Conservation (phyloP, 2,113 vertebrate genomes). For the Pithys albifrons region DNA sequence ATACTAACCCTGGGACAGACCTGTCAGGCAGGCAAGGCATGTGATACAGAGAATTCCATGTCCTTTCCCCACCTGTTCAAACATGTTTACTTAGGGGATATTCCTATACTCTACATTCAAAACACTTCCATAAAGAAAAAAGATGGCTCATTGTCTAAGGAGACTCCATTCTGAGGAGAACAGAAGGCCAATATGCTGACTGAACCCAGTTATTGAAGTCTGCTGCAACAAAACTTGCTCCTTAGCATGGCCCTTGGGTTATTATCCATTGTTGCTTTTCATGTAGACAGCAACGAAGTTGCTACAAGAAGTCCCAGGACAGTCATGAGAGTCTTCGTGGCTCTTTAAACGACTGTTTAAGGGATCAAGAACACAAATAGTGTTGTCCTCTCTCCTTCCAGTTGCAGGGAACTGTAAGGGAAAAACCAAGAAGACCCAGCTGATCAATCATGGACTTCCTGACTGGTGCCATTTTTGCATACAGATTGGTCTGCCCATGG, state of each 20-base stretch:
- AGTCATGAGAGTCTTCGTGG: not conserved
- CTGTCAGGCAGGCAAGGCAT: not conserved
- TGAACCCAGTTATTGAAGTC: not conserved
- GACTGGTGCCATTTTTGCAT: not conserved
- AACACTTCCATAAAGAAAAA: not conserved
- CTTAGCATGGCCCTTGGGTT: not conserved
- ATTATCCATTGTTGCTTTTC: not conserved
- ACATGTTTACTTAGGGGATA: not conserved
- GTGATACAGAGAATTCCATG: not conserved
- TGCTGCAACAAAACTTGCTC: not conserved
- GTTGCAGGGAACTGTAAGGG: not conserved
- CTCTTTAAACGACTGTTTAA: not conserved
- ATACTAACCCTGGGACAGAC: not conserved
- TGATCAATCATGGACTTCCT: not conserved
- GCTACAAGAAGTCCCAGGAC: not conserved
- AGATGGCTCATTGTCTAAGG: not conserved
- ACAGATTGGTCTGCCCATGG: not conserved
- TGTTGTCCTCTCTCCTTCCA: not conserved
- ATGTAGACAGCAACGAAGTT: not conserved
- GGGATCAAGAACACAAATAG: not conserved
- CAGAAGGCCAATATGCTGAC: rapidly evolving
- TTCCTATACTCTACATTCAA: too few relatives aligned
- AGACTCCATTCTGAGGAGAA: not conserved
- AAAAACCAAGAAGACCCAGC: not conserved
- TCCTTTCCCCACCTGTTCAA: not conserved